Base-by-base conservation (phyloP, 2,888 invertebrate species). In the Carabus problematicus region DNA sequence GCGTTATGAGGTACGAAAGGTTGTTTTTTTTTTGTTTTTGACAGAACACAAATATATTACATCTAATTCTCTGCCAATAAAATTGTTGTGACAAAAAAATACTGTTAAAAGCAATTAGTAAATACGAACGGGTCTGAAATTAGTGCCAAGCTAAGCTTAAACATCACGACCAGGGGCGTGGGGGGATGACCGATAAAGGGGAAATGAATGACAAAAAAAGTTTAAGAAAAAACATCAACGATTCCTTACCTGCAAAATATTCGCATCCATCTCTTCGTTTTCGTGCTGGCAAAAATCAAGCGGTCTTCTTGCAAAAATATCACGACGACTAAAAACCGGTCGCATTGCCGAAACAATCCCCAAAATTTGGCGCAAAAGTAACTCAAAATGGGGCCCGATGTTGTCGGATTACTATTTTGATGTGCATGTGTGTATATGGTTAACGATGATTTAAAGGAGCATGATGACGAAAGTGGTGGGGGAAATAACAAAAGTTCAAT, bases 401-500 rank as follows among this genome's bases (percentile, higher is more conserved):
- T n/a, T n/a, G n/a, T n/a, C n/a, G n/a, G n/a, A n/a, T n/a, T n/a
- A n/a, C n/a, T n/a, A n/a, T n/a, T n/a, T n/a, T n/a, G n/a, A n/a
- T n/a, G n/a, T n/a, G n/a, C n/a, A n/a, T n/a, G n/a, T n/a, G n/a
- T n/a, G n/a, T 40, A 43, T 56, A 43, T 29, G 3, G 64, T 64
- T 64, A 64, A 55, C 43, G 14, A 52, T 52, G 43, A 43, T 64
- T 39, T 45, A 62, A 29, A 47, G 61, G n/a, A 29, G 12, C 47
- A 45, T 45, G 54, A 62, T 61, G 61, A 61, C 16, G 56, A 43
- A n/a, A 18, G 42, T 43, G 72, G 72, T 74, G 72, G 70, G 68
- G 72, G 73, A 73, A 74, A 78, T 76, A 76, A 80, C 78, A 79
- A 83, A 83, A 83, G 80, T 82, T 80, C 80, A 83, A 80, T 81